A percentile compares a stretch with the other conserved stretches of the same genome.
Evolutionary conservation across 2,113 vertebrate species (phyloP).

Genomic region (Burhinus oedicnemus): DNA sequence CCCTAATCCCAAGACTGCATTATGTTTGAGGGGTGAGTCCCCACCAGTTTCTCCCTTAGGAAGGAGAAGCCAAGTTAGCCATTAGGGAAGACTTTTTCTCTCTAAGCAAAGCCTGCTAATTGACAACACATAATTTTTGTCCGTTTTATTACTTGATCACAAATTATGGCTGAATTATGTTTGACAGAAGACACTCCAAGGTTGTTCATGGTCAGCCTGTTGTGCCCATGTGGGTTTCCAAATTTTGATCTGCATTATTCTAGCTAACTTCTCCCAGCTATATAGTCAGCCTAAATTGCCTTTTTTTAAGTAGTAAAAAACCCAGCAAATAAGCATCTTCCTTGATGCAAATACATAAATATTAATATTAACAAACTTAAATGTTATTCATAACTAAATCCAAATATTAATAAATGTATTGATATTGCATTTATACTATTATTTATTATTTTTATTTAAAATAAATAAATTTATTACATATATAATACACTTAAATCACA

Average conservation of each 20-base stretch:
- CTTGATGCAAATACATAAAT: not conserved
- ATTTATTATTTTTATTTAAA: not conserved
- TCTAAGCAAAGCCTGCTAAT: not conserved
- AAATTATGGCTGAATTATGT: not conserved
- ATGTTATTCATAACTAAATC: not conserved
- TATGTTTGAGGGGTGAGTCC: not conserved
- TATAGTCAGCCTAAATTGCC: not conserved
- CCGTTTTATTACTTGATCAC: not conserved
- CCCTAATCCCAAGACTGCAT: not conserved
- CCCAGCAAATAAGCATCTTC: accelerated
- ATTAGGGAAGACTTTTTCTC: not conserved
- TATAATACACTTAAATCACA: not conserved
- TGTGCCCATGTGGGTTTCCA: not conserved
- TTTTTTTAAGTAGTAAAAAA: not conserved
- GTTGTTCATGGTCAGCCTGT: not conserved
- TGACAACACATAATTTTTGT: not conserved
- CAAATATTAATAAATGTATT: not conserved
- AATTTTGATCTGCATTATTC: not conserved
- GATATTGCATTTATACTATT: not conserved
- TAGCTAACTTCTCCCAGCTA: not conserved
- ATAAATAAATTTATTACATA: not conserved
- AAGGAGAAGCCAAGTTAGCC: not conserved
- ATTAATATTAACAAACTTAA: not conserved
- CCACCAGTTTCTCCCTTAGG: not conserved
- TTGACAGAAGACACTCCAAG: not conserved